Evolutionary conservation across 2,113 vertebrate species (phyloP).

Genomic region (Burhinus oedicnemus): DNA sequence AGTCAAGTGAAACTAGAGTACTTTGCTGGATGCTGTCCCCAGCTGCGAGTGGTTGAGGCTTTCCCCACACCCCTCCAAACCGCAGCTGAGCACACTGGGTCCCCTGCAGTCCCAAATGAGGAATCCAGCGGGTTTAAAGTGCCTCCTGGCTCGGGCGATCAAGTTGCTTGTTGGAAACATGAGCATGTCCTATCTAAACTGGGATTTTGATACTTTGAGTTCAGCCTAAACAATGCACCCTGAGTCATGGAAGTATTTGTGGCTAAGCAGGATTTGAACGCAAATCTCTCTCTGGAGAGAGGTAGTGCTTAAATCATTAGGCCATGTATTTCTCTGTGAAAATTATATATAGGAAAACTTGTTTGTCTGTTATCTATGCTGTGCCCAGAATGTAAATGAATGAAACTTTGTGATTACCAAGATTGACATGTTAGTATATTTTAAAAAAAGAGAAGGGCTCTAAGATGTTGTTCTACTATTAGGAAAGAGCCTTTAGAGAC

Average conservation of each 20-base stretch:
- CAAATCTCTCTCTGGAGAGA: neutral
- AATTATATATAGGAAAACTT: neutral
- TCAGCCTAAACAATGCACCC: neutral
- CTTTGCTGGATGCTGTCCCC: neutral
- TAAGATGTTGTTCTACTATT: neutral
- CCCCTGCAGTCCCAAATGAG: neutral
- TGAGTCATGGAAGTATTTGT: neutral
- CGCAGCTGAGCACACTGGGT: neutral
- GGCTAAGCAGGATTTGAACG: neutral
- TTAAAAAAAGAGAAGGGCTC: neutral
- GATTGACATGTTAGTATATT: neutral
- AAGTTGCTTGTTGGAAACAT: neutral
- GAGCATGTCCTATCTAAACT: neutral
- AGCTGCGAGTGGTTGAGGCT: neutral
- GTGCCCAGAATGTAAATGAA: neutral
- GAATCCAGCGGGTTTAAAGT: neutral
- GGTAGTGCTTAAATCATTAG: neutral
- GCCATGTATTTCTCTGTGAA: neutral
- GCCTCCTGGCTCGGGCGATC: neutral
- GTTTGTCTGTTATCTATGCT: neutral
- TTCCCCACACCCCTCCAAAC: neutral
- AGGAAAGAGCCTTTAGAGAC: neutral
- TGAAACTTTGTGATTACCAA: neutral
- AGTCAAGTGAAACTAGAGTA: neutral
- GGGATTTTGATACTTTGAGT: neutral